Conservation (phyloP, 2,797 vertebrate species). For the Lithobates sylvaticus region DNA sequence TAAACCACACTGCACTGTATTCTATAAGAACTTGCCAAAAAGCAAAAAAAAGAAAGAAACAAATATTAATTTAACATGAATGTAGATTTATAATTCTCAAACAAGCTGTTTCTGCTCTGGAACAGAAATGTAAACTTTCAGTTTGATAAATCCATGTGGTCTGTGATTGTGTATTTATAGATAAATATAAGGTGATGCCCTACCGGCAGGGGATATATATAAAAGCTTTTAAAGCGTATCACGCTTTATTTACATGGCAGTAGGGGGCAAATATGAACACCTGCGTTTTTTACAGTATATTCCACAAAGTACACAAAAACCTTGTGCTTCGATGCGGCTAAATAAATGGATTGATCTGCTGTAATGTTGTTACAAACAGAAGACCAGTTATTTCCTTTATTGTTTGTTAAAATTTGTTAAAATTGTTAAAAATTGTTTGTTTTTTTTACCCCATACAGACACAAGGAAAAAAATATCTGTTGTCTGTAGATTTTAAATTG, state of each 20-base stretch:
- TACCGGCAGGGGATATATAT: not conserved
- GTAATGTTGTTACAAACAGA: not conserved
- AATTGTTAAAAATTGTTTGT: no score
- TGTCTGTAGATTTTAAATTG: not conserved
- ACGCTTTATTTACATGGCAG: slow-evolving; percentile 19
- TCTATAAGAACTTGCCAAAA: no score
- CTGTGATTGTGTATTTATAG: not conserved
- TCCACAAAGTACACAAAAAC: slow-evolving; percentile 9
- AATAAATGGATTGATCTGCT: not conserved
- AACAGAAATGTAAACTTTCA: slow-evolving; percentile 24
- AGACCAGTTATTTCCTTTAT: not conserved
- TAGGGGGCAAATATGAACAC: not conserved
- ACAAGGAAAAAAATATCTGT: not conserved
- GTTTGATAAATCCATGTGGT: slow-evolving; percentile 46
- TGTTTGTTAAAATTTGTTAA: not conserved
- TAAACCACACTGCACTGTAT: no score
- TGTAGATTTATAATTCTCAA: not conserved
- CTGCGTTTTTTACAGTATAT: slow-evolving; percentile 1
- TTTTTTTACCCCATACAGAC: not conserved
- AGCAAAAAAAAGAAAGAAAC: no score
- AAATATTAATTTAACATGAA: not conserved
- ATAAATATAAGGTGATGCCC: slow-evolving; percentile 24
- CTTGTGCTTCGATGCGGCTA: not conserved
- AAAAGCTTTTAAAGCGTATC: slow-evolving; percentile 43
- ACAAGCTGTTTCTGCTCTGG: slow-evolving; percentile 3